A percentile compares a stretch with the other conserved stretches of the same genome.
Conservation (phyloP, 1,140 invertebrate genomes). For the Asbolus verrucosus region DNA sequence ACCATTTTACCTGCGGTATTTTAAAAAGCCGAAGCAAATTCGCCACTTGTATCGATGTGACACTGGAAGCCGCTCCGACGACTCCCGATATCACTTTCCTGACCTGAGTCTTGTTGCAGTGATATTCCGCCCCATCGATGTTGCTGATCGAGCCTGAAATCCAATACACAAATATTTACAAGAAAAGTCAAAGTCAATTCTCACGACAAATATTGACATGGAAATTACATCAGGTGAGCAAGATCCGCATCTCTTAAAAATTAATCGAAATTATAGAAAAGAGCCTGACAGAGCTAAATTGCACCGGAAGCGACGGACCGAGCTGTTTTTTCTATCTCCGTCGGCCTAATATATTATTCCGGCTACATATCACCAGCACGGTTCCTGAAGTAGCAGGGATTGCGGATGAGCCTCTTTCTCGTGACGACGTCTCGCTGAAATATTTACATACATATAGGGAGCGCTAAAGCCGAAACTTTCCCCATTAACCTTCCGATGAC, state of each 20-base stretch:
- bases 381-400: slow-evolving; percentile 27
- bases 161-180: slow-evolving; percentile 50
- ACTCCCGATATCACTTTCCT: slow-evolving; percentile 94
- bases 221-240: no score
- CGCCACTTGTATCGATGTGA: slow-evolving; percentile 96
- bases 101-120: slow-evolving; percentile 87
- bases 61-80: slow-evolving; percentile 94
- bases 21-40: slow-evolving; percentile 94
- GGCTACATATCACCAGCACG: slow-evolving; percentile 24
- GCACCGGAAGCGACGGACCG: slow-evolving; percentile 2
- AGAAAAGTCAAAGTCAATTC: slow-evolving; percentile 30
- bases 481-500: slow-evolving; percentile 7
- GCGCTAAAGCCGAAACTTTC: slow-evolving; percentile 2
- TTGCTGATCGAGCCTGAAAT: slow-evolving; percentile 92
- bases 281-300: slow-evolving; percentile 15
- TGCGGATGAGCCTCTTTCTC: slow-evolving; percentile 22
- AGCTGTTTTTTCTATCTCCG: slow-evolving; percentile 18
- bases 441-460: slow-evolving; percentile 19
- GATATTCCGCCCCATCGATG: slow-evolving; percentile 90
- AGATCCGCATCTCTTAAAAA: not conserved
- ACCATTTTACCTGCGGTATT: slow-evolving; percentile 88
- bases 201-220: not conserved
- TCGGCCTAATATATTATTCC: slow-evolving; percentile 33
- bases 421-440: not conserved
- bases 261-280: no score